A percentile compares a stretch with the other conserved stretches of the same genome.
phyloP scores from a whole-genome alignment of 1,140 invertebrate genomes.

The Trialeurodes vaporariorum region DNA sequence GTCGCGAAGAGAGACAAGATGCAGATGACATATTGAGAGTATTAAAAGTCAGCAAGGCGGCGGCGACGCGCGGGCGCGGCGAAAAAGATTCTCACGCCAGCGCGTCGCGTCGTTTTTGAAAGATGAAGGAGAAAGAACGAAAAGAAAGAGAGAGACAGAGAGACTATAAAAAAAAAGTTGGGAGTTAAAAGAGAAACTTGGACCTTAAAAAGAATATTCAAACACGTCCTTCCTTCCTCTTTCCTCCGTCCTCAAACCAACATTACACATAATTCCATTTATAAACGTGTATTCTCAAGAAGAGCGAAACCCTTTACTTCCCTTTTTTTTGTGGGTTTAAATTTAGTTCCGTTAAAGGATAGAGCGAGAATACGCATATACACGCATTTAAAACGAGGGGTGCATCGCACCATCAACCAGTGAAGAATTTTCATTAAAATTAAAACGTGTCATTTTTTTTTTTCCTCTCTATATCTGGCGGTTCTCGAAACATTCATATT shows the following conservation, averaged over 20 bases:
- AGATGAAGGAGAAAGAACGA: background rate
- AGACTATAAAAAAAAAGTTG: too few relatives aligned
- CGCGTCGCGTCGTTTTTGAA: background rate
- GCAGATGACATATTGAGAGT: too few relatives aligned
- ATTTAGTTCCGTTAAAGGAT: background rate
- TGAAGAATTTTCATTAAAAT: background rate
- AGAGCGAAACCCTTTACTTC: background rate
- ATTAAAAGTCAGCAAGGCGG: too few relatives aligned
- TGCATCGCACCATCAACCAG: background rate
- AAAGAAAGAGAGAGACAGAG: too few relatives aligned
- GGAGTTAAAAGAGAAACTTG: too few relatives aligned
- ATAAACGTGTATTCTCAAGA: background rate
- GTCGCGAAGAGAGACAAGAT: too few relatives aligned
- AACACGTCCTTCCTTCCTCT: background rate
- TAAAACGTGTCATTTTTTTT: slow-evolving; percentile 1
- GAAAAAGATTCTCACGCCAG: background rate
- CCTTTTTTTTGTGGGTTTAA: background rate
- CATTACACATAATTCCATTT: background rate
- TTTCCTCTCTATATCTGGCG: too few relatives aligned
- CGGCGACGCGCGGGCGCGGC: too few relatives aligned
- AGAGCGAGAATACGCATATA: too few relatives aligned
- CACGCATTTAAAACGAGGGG: too few relatives aligned
- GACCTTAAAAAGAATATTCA: background rate
- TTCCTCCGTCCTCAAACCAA: too few relatives aligned
- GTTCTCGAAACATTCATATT: background rate